Evolutionary conservation across 2,797 vertebrate species (phyloP).

Genomic region (Artibeus jamaicensis): DNA sequence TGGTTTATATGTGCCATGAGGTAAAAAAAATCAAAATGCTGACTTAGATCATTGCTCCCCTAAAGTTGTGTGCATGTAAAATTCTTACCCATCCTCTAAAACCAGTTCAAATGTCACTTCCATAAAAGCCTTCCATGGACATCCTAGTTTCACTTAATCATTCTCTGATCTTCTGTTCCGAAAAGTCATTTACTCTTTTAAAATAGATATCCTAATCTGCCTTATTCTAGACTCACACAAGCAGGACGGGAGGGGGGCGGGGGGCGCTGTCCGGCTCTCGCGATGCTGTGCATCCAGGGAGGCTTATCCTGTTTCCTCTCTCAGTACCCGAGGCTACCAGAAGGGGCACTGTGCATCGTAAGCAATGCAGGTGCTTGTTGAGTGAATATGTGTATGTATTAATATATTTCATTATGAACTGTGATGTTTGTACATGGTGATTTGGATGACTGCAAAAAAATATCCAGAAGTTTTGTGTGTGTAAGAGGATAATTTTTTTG

Average conservation of each 20-base stretch:
- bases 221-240: neutral
- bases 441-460: neutral
- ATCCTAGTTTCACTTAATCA: neutral
- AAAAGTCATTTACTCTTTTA: neutral
- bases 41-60: neutral
- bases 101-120: neutral
- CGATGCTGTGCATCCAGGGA: neutral
- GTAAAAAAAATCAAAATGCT: neutral
- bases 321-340: neutral
- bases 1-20: neutral
- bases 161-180: neutral
- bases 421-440: neutral
- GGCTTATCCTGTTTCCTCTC: neutral
- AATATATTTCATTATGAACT: neutral
- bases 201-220: neutral
- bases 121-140: neutral
- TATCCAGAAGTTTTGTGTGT: neutral
- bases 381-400: neutral
- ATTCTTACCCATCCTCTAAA: neutral
- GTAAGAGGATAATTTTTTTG: neutral
- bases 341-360: neutral
- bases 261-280: fast-evolving
- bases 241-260: neutral
- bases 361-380: neutral
- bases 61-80: neutral